Percentiles rank a stretch among this genome's conserved stretches.
These are phyloP conservation scores for Eumacrocentrus americanus DNA, from an alignment of 2,888 invertebrate genomes.

Conservation along the genomic window DNA sequence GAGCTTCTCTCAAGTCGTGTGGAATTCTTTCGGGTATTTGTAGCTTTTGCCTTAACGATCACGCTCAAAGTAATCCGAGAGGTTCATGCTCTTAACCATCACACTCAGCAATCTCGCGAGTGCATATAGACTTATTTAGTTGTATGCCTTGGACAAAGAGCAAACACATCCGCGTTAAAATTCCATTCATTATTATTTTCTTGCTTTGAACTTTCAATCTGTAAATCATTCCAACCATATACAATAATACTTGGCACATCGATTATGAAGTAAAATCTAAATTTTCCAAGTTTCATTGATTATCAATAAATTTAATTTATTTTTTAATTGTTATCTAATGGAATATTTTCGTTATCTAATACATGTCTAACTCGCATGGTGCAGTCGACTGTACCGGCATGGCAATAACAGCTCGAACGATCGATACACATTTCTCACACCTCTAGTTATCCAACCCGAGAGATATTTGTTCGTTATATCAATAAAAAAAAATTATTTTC, in stretches of 20 bases:
- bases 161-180: not conserved
- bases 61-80: slow-evolving; percentile 14
- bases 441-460: not conserved
- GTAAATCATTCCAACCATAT: too few species aligned
- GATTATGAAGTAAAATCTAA: too few species aligned
- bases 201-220: not conserved
- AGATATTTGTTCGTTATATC: not conserved
- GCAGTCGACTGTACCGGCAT: not conserved
- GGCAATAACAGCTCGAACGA: not conserved
- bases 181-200: not conserved
- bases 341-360: not conserved
- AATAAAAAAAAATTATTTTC: not conserved
- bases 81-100: slow-evolving; percentile 15
- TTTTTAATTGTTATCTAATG: not conserved
- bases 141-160: slow-evolving; percentile 3
- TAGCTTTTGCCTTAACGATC: slow-evolving; percentile 7
- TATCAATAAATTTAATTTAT: too few species aligned
- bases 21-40: slow-evolving; percentile 10
- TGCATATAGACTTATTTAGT: slow-evolving; percentile 1
- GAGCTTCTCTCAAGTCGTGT: not conserved
- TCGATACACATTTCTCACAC: not conserved
- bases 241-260: too few species aligned
- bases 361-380: not conserved
- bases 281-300: too few species aligned
- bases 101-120: slow-evolving; percentile 1